These are phyloP conservation scores for Actinemys pallida DNA, from an alignment of 2,113 vertebrate species.

Conservation along the genomic window DNA sequence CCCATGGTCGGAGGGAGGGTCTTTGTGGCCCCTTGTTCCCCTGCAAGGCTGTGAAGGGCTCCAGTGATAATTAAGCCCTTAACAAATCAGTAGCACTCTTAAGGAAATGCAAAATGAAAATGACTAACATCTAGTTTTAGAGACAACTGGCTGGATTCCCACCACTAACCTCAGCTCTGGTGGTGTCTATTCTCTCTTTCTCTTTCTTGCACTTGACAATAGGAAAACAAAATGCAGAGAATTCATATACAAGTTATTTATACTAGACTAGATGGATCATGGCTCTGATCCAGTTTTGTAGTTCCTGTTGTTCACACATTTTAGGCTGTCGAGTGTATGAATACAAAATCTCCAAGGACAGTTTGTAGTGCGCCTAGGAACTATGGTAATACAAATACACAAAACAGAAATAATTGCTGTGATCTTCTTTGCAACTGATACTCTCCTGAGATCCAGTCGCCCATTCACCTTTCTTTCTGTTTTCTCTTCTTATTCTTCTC, in stretches of 20 bases:
- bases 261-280: too few species aligned
- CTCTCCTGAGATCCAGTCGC: neutral
- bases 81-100: neutral
- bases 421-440: neutral
- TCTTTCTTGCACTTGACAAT: too few species aligned
- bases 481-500: neutral
- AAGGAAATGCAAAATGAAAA: too few species aligned
- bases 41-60: neutral
- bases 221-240: too few species aligned
- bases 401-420: too few species aligned
- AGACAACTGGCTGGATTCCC: too few species aligned
- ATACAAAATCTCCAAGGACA: neutral
- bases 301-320: too few species aligned
- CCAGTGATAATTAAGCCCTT: neutral
- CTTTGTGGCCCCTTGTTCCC: neutral
- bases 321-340: neutral
- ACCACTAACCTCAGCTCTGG: too few species aligned
- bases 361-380: neutral
- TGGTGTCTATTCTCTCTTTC: too few species aligned
- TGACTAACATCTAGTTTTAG: too few species aligned
- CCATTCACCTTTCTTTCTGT: neutral
- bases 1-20: fast-evolving
- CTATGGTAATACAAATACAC: neutral
- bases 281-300: too few species aligned
- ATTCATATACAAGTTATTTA: too few species aligned